Percentiles rank a stretch among this genome's conserved stretches.
Evolutionary conservation across 1,140 invertebrate species (phyloP).

Genomic region (Streblospio benedicti): DNA sequence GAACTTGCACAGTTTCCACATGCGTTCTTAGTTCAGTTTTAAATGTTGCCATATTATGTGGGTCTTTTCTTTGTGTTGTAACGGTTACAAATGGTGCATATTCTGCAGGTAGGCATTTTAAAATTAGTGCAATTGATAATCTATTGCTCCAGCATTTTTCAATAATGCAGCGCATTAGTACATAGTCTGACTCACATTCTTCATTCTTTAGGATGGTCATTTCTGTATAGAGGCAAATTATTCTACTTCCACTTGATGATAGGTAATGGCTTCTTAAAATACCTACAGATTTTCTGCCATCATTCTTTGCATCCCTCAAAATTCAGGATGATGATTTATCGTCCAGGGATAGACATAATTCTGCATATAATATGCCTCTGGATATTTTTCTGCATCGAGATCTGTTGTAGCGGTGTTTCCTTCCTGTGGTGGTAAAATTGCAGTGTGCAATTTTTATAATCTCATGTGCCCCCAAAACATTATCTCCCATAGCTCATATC

Average conservation of each 20-base stretch:
- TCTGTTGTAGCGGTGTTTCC: background rate
- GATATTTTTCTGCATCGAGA: slow-evolving; percentile 14
- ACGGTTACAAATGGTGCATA: slow-evolving; percentile 10
- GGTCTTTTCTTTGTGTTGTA: slow-evolving; percentile 9
- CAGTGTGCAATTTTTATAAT: slow-evolving; percentile 11
- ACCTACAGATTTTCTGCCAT: slow-evolving; percentile 16
- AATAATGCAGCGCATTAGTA: slow-evolving; percentile 14
- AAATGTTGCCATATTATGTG: slow-evolving; percentile 11
- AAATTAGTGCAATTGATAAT: slow-evolving; percentile 18
- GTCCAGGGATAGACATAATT: slow-evolving; percentile 18
- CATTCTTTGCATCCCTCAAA: slow-evolving; percentile 17
- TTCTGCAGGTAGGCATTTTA: slow-evolving; percentile 18
- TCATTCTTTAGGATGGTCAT: slow-evolving; percentile 10
- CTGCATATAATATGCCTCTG: slow-evolving; percentile 14
- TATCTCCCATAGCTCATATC: slow-evolving; percentile 21
- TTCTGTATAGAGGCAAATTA: slow-evolving; percentile 21
- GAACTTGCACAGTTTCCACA: slow-evolving; percentile 15
- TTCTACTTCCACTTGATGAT: slow-evolving; percentile 10
- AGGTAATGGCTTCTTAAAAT: slow-evolving; percentile 19
- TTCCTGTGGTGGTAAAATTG: background rate
- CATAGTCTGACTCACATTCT: slow-evolving; percentile 19
- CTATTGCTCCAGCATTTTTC: slow-evolving; percentile 13
- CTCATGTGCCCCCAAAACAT: slow-evolving; percentile 19
- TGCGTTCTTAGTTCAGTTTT: slow-evolving; percentile 17
- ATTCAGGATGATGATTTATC: slow-evolving; percentile 14